Evolutionary conservation across 1,140 invertebrate species (phyloP), one percentile per base, ranked within the genome.

Genomic region (Sycobia sp.): DNA sequence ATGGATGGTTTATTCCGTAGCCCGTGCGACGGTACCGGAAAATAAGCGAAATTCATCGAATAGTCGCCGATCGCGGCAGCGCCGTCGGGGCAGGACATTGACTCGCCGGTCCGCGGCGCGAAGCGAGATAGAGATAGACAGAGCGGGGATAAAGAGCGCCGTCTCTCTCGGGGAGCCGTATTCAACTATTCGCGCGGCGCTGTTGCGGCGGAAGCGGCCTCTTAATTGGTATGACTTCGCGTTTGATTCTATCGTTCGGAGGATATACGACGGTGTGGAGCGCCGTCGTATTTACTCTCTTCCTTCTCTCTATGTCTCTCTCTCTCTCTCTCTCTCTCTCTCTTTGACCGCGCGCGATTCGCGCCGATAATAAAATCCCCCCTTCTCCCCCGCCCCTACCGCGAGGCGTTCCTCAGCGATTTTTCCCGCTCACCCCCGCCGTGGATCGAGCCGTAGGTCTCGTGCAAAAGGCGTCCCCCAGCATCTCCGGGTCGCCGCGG

Each of bases 201-300:
- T n/a, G n/a, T n/a, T n/a, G n/a, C n/a, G n/a, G n/a, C n/a, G n/a
- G n/a, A n/a, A n/a, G n/a, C n/a, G 50, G 59, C 20, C 61, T 56
- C 54, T 70, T 72, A 72, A 72, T 72, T 72, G 70, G 67, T 69
- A 67, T 59, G 56, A 65, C 56, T 65, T 49, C 55, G 56, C 51
- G 56, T 67, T 67, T 64, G 70, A 72, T 72, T 72, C 58, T 70
- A 72, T 72, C 70, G 64, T 49, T 38, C 22, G 29, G 47, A 51
- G 56, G 67, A 70, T 67, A 69, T 70, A 72, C 67, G 68, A 65
- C 72, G 70, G n/a, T n/a, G n/a, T n/a, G 67, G 57, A 65, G 32
- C 46, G 47, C 62, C 39, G 54, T 27, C 55, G 62, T 50, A n/a
- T n/a, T n/a, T n/a, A n/a, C n/a, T n/a, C n/a, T n/a, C n/a, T n/a